These are phyloP conservation scores for Watersipora subatra DNA, from an alignment of 1,140 invertebrate genomes.

Conservation along the genomic window DNA sequence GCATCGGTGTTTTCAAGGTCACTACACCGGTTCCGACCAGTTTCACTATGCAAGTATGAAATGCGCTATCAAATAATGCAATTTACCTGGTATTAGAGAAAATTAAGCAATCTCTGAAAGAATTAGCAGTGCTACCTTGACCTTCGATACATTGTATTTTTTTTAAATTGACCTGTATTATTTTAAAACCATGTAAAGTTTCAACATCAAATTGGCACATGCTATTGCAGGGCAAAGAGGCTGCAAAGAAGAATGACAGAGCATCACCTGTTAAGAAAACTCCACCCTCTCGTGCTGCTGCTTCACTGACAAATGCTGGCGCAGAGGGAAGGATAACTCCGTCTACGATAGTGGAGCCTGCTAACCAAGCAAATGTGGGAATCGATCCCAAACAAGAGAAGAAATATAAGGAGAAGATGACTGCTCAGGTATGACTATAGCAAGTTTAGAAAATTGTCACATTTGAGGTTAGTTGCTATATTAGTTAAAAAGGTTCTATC, in stretches of 20 bases:
- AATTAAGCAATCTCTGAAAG: no score
- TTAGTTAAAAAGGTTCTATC: no score
- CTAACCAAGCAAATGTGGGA: conserved; percentile 1
- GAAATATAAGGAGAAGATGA: conserved; percentile 18
- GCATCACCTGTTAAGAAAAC: background rate
- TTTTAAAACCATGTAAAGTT: background rate
- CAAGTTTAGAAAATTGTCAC: no score
- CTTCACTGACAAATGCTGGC: background rate
- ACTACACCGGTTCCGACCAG: no score
- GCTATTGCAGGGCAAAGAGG: conserved; percentile 2
- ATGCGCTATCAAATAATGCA: background rate
- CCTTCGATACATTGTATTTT: no score
- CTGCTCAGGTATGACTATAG: no score
- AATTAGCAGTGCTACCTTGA: no score
- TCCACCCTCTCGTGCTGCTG: background rate
- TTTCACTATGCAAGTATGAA: conserved; percentile 7
- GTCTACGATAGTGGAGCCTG: background rate
- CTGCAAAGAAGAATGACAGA: background rate
- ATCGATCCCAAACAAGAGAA: conserved; percentile 13
- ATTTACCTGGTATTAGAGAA: no score
- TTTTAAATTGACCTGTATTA: no score
- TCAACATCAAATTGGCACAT: background rate
- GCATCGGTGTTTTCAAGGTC: no score
- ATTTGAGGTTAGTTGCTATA: no score
- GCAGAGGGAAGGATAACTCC: background rate